Base-by-base conservation (phyloP, 1,140 invertebrate species). In the Polyergus mexicanus region DNA sequence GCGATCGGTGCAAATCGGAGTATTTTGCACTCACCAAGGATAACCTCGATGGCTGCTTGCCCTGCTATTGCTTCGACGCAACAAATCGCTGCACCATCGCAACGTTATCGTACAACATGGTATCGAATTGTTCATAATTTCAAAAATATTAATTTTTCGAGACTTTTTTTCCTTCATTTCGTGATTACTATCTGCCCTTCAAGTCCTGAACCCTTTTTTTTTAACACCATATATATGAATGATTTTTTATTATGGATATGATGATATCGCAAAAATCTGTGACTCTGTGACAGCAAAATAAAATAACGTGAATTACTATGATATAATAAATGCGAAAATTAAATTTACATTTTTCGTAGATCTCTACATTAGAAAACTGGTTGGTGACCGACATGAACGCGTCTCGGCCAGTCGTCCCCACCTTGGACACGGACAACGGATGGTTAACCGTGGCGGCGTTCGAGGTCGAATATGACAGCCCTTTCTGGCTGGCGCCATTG, bases 61-160 rank as follows among this genome's bases (percentile, higher is more conserved):
- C 96, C 11, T 99, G 99, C 94, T 99, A 98, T 95, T 99, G 99
- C 94, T 99, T 98, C 32, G 98, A 98, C 41, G 96, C 98, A 5
- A 97, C 97, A 2, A 95, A 95, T 28, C 94, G 96, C 25, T 99
- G 99, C 91, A 94, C 95, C 74, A 95, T 96, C 58, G 96, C 96
- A 32, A 95, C 94, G 86, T 95, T 97, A 60, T 95, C 95, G 84
- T 95, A 96, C 16, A 94, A 95, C 89, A 95, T 95, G 90, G 97
- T 97, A n/a, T n/a, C n/a, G n/a, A n/a, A n/a, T n/a, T n/a, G n/a
- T n/a, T n/a, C n/a, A n/a, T n/a, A n/a, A n/a, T n/a, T n/a, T n/a
- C n/a, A n/a, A n/a, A n/a, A n/a, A n/a, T n/a, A n/a, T n/a, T 32
- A 32, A 32, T 32, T 32, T 32, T 32, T 32, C 3, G 25, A 28